Evolutionary conservation across 2,888 invertebrate species (phyloP).

Genomic region (Drosophila dives): DNA sequence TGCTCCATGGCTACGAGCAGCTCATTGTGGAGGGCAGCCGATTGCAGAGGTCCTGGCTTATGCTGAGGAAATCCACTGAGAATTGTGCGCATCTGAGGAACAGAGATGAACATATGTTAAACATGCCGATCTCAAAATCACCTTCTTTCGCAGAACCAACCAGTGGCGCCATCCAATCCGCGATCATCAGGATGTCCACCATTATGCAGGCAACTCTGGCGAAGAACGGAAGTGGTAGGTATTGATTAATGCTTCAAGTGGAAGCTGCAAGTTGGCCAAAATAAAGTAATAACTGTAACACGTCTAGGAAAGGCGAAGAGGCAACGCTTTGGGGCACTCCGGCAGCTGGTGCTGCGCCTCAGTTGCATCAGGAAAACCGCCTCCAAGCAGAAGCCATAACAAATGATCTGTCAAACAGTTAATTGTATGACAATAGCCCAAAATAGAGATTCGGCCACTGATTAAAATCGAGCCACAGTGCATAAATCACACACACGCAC

Average conservation of each 20-base stretch:
- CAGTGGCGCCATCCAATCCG: background rate
- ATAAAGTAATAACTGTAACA: background rate
- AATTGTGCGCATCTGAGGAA: slow-evolving; percentile 50
- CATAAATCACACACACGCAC: slow-evolving; percentile 70
- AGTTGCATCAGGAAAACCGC: slow-evolving; percentile 29
- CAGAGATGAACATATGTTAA: slow-evolving; percentile 23
- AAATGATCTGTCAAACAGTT: slow-evolving; percentile 10
- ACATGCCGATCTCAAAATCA: slow-evolving; percentile 41
- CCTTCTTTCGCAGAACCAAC: slow-evolving; percentile 50
- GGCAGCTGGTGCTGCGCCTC: slow-evolving; percentile 52
- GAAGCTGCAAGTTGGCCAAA: too few species aligned
- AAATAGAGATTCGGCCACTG: slow-evolving; percentile 16
- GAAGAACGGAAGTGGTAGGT: background rate
- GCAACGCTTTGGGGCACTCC: slow-evolving; percentile 49
- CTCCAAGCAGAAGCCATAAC: background rate
- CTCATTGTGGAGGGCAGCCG: slow-evolving; percentile 58
- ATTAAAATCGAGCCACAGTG: slow-evolving; percentile 46
- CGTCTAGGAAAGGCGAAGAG: slow-evolving; percentile 34
- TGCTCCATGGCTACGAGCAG: slow-evolving; percentile 59
- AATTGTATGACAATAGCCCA: background rate
- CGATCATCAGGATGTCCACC: background rate
- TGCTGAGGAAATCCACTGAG: slow-evolving; percentile 55
- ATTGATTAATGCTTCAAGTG: background rate
- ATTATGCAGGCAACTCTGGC: background rate
- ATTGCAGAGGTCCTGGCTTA: slow-evolving; percentile 58